phyloP scores from a whole-genome alignment of 1,140 invertebrate species.

The Penaeus japonicus region DNA sequence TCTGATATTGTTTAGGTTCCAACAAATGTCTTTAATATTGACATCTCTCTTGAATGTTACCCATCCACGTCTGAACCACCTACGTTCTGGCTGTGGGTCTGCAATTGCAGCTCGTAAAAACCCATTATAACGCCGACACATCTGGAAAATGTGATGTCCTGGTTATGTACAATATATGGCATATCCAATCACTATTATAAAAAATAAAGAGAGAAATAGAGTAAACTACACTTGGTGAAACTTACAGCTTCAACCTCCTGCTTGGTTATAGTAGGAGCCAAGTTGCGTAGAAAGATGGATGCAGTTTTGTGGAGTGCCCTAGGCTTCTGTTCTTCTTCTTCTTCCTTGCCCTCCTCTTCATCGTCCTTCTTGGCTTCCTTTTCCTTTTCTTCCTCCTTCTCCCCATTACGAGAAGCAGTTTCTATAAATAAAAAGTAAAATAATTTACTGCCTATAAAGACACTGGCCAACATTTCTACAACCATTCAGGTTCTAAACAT shows the following conservation, averaged over 20 bases:
- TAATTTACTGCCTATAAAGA: too few species aligned
- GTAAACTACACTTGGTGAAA: constrained; percentile 45
- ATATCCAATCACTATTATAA: background rate
- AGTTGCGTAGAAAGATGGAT: constrained; percentile 95
- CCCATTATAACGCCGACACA: constrained; percentile 94
- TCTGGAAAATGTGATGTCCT: constrained; percentile 67
- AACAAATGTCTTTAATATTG: constrained; percentile 99
- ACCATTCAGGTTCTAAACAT: too few species aligned
- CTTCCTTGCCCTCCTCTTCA: constrained; percentile 63
- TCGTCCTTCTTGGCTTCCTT: constrained; percentile 62
- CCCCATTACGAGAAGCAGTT: background rate
- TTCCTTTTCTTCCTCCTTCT: constrained; percentile 45
- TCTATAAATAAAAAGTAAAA: too few species aligned
- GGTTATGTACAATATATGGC: background rate
- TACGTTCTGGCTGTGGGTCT: constrained; percentile 93
- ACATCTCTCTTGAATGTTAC: constrained; percentile 96
- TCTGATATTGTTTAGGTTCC: constrained; percentile 96
- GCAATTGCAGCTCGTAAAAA: constrained; percentile 96
- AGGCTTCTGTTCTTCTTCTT: constrained; percentile 59
- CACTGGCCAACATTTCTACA: too few species aligned
- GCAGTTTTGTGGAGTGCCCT: constrained; percentile 85
- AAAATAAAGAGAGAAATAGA: too few species aligned
- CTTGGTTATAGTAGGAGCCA: constrained; percentile 94
- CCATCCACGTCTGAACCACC: constrained; percentile 97
- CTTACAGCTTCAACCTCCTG: constrained; percentile 94